These are phyloP conservation scores for Altica lythri DNA, from an alignment of 2,888 invertebrate species.

Conservation along the genomic window DNA sequence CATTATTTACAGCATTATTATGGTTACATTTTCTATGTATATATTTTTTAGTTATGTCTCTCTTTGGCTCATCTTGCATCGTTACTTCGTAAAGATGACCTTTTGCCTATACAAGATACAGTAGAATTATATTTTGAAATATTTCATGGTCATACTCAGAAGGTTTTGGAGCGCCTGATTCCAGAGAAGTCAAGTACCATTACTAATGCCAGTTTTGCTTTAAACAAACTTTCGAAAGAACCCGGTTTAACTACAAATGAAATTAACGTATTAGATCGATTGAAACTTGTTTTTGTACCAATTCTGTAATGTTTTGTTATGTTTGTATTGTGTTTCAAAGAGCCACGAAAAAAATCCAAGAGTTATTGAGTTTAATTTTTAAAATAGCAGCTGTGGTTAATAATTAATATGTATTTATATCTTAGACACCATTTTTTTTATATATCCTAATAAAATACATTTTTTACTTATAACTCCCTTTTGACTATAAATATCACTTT, in stretches of 20 bases:
- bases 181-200: slow-evolving; percentile 56
- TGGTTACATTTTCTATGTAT: background rate
- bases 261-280: slow-evolving; percentile 21
- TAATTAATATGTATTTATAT: too few species aligned
- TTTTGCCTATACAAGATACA: slow-evolving; percentile 61
- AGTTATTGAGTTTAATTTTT: too few species aligned
- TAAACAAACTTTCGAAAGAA: slow-evolving; percentile 18
- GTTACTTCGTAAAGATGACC: slow-evolving; percentile 64
- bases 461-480: background rate
- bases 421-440: too few species aligned
- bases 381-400: too few species aligned
- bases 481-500: background rate
- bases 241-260: slow-evolving; percentile 17
- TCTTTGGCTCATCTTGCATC: slow-evolving; percentile 74
- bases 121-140: slow-evolving; percentile 58
- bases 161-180: slow-evolving; percentile 53
- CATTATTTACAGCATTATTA: slow-evolving; percentile 23
- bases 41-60: slow-evolving; percentile 68
- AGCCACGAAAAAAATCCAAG: too few species aligned
- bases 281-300: slow-evolving; percentile 25
- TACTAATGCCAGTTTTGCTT: slow-evolving; percentile 44
- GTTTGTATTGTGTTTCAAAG: too few species aligned
- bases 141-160: slow-evolving; percentile 52
- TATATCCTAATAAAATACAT: too few species aligned
- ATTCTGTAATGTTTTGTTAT: slow-evolving; percentile 9